Percentiles rank a stretch among this genome's conserved stretches.
phyloP scores from a whole-genome alignment of 2,113 vertebrate species.

The Panthera tigris region DNA sequence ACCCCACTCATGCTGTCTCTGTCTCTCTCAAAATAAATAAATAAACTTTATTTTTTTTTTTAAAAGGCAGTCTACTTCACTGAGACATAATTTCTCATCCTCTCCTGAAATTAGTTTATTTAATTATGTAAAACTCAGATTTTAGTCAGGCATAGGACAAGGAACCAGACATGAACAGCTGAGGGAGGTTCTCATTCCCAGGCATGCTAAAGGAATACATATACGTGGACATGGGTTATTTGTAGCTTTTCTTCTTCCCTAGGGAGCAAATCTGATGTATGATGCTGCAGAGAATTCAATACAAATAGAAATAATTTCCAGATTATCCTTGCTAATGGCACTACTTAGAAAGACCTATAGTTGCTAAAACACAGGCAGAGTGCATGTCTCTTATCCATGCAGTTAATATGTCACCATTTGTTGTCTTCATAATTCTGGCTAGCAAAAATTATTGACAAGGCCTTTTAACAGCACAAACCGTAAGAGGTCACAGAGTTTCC shows the following conservation, averaged over 20 bases:
- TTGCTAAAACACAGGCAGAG: slow-evolving; percentile 37
- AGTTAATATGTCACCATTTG: background rate
- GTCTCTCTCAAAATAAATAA: no score
- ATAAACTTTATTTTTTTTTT: no score
- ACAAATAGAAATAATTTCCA: background rate
- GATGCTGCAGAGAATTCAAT: background rate
- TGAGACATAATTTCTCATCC: background rate
- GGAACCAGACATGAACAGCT: background rate
- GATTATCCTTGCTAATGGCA: slow-evolving; percentile 44
- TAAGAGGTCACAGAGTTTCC: slow-evolving; percentile 28
- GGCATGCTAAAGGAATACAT: background rate
- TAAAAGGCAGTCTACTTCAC: background rate
- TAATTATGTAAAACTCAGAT: background rate
- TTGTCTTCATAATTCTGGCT: background rate
- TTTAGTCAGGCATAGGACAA: background rate
- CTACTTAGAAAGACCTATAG: slow-evolving; percentile 58
- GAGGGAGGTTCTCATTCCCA: background rate
- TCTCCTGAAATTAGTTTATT: background rate
- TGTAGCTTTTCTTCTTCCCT: background rate
- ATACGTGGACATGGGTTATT: background rate
- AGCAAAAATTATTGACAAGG: background rate
- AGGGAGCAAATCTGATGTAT: background rate
- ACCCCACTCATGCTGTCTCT: no score
- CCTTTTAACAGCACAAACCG: background rate
- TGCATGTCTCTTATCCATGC: background rate